phyloP scores from a whole-genome alignment of 2,888 invertebrate genomes.

The Rotaria sp. region DNA sequence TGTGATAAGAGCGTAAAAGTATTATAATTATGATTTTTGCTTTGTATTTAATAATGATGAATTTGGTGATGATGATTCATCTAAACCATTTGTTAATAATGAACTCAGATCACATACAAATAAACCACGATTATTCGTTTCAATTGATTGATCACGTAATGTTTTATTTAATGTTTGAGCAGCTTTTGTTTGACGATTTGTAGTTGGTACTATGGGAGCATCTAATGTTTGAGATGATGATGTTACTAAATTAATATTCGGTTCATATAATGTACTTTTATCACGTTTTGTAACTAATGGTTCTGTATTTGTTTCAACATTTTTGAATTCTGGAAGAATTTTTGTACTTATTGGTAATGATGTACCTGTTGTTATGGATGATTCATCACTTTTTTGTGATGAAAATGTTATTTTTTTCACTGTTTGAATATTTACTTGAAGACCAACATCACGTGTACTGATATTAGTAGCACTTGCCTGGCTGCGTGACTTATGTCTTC shows the following conservation, averaged over 20 bases:
- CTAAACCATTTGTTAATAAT: background rate
- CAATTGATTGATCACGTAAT: conserved; percentile 7
- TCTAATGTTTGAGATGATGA: background rate
- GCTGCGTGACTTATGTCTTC: background rate
- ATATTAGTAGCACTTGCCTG: background rate
- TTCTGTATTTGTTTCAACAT: background rate
- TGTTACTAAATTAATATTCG: background rate
- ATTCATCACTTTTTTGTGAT: background rate
- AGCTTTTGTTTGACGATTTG: background rate
- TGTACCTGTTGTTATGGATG: background rate
- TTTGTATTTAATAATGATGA: background rate
- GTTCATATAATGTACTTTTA: conserved; percentile 8
- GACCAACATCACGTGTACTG: background rate
- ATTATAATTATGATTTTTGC: background rate
- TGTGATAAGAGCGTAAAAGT: background rate
- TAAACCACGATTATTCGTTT: conserved; percentile 1
- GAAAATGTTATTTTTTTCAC: conserved; percentile 27
- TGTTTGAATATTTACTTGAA: conserved; percentile 27
- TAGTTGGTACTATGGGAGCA: too few relatives aligned
- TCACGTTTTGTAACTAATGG: background rate
- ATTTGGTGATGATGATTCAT: background rate
- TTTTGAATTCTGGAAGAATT: background rate
- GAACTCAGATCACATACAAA: conserved; percentile 27
- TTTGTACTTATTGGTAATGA: background rate
- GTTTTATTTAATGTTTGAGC: background rate